These are phyloP conservation scores for Anguilla rostrata DNA, from an alignment of 2,113 vertebrate genomes.

Conservation along the genomic window DNA sequence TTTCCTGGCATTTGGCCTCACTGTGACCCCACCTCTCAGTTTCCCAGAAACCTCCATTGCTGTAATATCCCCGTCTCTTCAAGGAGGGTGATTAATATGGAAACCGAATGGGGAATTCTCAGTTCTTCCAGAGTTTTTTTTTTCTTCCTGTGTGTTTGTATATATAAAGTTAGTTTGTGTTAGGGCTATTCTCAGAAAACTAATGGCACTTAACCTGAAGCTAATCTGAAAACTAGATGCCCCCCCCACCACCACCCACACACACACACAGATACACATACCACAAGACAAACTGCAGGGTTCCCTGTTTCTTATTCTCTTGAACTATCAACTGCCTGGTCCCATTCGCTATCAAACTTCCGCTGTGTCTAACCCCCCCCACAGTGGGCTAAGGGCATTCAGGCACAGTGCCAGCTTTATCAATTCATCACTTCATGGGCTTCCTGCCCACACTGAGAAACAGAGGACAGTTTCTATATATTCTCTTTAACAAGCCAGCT, in stretches of 20 bases:
- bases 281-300: neutral
- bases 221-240: neutral
- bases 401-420: neutral
- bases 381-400: neutral
- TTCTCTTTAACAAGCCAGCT: neutral
- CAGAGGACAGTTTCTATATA: neutral
- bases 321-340: neutral
- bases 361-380: neutral
- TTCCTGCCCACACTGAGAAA: neutral
- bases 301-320: neutral
- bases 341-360: neutral
- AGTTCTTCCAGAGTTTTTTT: neutral
- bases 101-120: neutral
- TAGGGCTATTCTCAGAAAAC: neutral
- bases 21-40: neutral
- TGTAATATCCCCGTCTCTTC: neutral
- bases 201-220: neutral
- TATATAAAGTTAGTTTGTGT: neutral
- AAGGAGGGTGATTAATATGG: neutral
- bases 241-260: neutral
- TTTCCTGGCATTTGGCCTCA: neutral
- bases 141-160: neutral
- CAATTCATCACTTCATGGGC: neutral
- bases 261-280: constrained; percentile 8
- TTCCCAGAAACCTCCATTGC: neutral